These are phyloP conservation scores for Mythimna loreyi DNA, from an alignment of 2,888 invertebrate species.

Conservation along the genomic window DNA sequence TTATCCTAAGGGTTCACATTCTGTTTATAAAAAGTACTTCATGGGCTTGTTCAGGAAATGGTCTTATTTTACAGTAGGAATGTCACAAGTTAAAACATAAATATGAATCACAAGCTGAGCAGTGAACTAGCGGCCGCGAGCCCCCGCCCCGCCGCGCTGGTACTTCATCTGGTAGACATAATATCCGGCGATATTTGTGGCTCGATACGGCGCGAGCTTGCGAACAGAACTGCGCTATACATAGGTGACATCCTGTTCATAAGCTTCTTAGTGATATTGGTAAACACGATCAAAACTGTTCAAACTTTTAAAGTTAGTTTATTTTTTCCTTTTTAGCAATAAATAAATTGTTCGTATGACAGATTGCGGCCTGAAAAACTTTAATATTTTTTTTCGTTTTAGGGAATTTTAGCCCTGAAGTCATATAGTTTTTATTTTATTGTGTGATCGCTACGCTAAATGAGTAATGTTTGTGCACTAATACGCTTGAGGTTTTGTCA, in stretches of 20 bases:
- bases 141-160: slow-evolving; percentile 3
- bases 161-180: slow-evolving; percentile 32
- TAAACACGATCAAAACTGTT: neutral
- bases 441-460: neutral
- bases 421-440: neutral
- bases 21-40: no score
- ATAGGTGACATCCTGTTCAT: neutral
- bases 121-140: neutral
- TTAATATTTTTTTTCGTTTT: neutral
- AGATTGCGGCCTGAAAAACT: neutral
- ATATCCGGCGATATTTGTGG: slow-evolving; percentile 27
- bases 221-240: neutral
- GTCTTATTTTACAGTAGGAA: neutral
- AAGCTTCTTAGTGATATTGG: neutral
- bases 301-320: neutral
- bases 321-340: no score
- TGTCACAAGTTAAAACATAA: neutral
- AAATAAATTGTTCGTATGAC: neutral
- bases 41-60: no score
- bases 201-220: slow-evolving; percentile 9
- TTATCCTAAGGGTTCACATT: no score
- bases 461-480: slow-evolving; percentile 10
- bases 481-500: slow-evolving; percentile 7
- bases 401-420: neutral
- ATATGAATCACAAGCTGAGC: neutral